Base-by-base conservation (phyloP, 2,888 invertebrate genomes). In the Actias luna region DNA sequence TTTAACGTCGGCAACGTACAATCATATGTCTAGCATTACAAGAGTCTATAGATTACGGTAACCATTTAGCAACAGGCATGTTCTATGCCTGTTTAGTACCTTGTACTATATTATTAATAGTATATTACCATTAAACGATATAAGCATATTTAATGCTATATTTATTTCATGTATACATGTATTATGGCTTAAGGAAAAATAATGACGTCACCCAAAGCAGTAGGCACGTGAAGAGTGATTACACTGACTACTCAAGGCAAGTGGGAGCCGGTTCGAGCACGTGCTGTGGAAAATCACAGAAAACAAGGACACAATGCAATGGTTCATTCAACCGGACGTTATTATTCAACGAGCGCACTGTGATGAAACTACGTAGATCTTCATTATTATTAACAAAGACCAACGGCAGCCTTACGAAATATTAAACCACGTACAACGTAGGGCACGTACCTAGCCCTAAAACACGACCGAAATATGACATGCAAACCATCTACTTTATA, bases 281-380 rank as follows among this genome's bases (percentile, higher is more conserved):
- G 88, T 85, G 89, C 87, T 83, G 85, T 90, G 90, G 91, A 92
- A 92, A 92, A 91, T 88, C 89, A 90, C 92, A 90, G 87, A 89
- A 89, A 91, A 92, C 92, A 92, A 92, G 92, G 92, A 91, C 92
- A 88, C 85, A 79, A 78, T 90, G 92, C 92, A 92, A 92, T 86
- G 84, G 92, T 92, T 91, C 92, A 89, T 92, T 92, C 90, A 92
- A 92, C 92, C 86, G 85, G 82, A 83, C 84, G 85, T 90, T 90
- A 88, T 91, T 91, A 92, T 92, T 92, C 92, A 90, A 90, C 89
- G 73, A 85, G 80, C 92, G 84, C 84, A 88, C 82, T 84, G 74
- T 90, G 91, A 89, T 89, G 92, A 92, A 91, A 92, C 89, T 80
- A 83, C 83, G 80, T 77, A 84, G 81, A 86, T 87, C 85, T 84